Evolutionary conservation across 2,113 vertebrate genomes (phyloP).

Genomic region (Speoplatyrhinus poulsoni): DNA sequence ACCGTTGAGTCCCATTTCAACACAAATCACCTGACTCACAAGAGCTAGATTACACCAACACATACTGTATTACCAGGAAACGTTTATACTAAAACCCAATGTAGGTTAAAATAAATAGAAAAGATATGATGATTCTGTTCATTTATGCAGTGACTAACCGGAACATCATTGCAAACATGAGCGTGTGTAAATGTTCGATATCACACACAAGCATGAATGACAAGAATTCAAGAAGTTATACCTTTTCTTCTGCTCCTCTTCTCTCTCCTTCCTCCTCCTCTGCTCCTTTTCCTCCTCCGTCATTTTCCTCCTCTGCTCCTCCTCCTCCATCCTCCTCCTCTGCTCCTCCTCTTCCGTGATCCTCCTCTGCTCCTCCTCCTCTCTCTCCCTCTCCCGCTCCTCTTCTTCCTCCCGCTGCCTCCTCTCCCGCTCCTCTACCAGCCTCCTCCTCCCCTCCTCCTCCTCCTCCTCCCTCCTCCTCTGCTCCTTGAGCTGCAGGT

Average conservation of each 20-base stretch:
- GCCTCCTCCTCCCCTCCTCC: constrained; percentile 65
- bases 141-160: no score
- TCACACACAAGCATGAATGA: no score
- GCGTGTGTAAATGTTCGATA: no score
- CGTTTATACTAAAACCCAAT: no score
- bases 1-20: no score
- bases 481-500: constrained; percentile 78
- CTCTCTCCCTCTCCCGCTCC: constrained; percentile 49
- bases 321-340: constrained; percentile 53
- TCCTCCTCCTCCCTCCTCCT: constrained; percentile 66
- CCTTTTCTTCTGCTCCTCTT: constrained; percentile 28
- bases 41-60: no score
- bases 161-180: no score
- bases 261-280: constrained; percentile 21
- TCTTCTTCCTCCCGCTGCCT: constrained; percentile 45
- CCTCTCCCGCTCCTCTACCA: constrained; percentile 66
- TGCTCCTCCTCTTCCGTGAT: constrained; percentile 40
- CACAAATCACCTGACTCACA: no score
- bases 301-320: constrained; percentile 52
- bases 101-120: no score
- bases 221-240: constrained; percentile 4
- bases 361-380: constrained; percentile 49
- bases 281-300: constrained; percentile 53
- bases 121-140: no score
- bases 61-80: no score